phyloP scores from a whole-genome alignment of 1,140 invertebrate species.

The Drosophila tropicalis region DNA sequence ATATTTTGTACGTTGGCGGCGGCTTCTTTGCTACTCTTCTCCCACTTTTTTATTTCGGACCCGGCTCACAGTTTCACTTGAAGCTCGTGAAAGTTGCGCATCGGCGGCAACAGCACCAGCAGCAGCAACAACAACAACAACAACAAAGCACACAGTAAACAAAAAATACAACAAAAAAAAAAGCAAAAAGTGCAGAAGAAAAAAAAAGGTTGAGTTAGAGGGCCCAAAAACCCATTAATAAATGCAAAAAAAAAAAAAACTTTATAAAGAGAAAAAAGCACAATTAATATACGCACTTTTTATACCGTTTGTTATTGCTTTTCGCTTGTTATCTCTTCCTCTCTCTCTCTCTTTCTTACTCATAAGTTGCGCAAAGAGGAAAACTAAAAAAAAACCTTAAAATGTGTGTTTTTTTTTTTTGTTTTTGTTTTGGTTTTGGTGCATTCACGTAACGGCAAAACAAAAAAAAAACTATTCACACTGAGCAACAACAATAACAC shows the following conservation, averaged over 20 bases:
- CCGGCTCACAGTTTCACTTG: conserved; percentile 74
- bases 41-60: conserved; percentile 53
- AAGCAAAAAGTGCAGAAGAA: conserved; percentile 12
- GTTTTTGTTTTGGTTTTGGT: conserved; percentile 21
- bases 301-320: conserved; percentile 17
- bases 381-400: conserved; percentile 26
- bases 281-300: conserved; percentile 61
- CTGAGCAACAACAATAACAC: conserved; percentile 14
- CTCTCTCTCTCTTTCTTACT: conserved; percentile 27
- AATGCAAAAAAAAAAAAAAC: conserved; percentile 22
- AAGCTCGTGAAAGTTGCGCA: conserved; percentile 77
- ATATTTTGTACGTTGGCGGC: conserved; percentile 25
- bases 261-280: conserved; percentile 27
- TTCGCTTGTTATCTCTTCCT: conserved; percentile 18
- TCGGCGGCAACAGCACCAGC: conserved; percentile 38
- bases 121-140: conserved; percentile 15
- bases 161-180: conserved; percentile 13
- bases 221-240: conserved; percentile 5
- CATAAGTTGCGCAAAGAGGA: conserved; percentile 60
- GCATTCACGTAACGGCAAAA: conserved; percentile 56
- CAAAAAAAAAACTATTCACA: conserved; percentile 15
- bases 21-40: conserved; percentile 39
- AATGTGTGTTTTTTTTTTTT: conserved; percentile 18
- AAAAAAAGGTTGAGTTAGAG: conserved; percentile 4
- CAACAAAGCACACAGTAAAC: conserved; percentile 32